Evolutionary conservation across 2,797 vertebrate species (phyloP).

Genomic region (Brotula barbata): DNA sequence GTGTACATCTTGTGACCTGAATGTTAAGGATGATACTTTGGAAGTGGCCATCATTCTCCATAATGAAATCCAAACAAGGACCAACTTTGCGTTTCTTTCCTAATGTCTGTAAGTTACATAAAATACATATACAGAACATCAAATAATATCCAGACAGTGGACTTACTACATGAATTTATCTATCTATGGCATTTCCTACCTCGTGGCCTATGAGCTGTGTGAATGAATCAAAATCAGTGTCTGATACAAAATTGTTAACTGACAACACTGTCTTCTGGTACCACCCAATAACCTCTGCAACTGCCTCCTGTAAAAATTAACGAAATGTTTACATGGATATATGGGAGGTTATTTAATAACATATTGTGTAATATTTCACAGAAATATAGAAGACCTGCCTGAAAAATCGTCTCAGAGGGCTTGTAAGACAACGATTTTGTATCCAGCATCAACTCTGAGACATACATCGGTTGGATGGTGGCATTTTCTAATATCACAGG

Average conservation of each 20-base stretch:
- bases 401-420: slow-evolving; percentile 81
- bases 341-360: not conserved
- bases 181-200: too few species aligned
- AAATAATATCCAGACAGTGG: slow-evolving; percentile 1
- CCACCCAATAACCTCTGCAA: slow-evolving; percentile 73
- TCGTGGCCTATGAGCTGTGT: slow-evolving; percentile 70
- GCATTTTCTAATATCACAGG: slow-evolving; percentile 42
- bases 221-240: slow-evolving; percentile 78
- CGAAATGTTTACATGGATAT: not conserved
- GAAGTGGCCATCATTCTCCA: slow-evolving; percentile 81
- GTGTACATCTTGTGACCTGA: slow-evolving; percentile 70
- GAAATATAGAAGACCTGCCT: slow-evolving; percentile 70
- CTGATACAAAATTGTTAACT: slow-evolving; percentile 75
- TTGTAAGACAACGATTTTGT: slow-evolving; percentile 75
- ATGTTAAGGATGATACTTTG: slow-evolving; percentile 74
- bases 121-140: slow-evolving; percentile 24
- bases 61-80: slow-evolving; percentile 76
- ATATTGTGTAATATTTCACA: not conserved
- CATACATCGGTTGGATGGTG: slow-evolving; percentile 76
- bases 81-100: slow-evolving; percentile 74
- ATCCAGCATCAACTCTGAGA: slow-evolving; percentile 82
- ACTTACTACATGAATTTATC: too few species aligned
- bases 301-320: slow-evolving; percentile 66
- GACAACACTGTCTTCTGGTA: slow-evolving; percentile 81
- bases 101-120: slow-evolving; percentile 54